Base-by-base conservation (phyloP, 2,888 invertebrate genomes). In the Drosophila falleni region DNA sequence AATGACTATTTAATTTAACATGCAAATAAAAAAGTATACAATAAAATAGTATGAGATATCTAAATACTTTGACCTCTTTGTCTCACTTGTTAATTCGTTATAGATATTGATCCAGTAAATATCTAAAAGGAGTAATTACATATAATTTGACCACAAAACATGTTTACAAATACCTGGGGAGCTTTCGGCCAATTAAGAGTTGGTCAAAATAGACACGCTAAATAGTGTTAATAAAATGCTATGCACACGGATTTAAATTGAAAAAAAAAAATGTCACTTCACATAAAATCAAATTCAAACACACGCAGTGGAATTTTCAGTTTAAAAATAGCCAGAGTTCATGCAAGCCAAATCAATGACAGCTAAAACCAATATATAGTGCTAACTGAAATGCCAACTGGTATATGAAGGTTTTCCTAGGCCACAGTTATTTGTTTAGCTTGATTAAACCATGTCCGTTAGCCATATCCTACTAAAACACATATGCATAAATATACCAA, bases 381-480 rank as follows among this genome's bases (percentile, higher is more conserved):
- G 31, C 33, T 23, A 49, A 60, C 47, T 59, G 10, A 39, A 55
- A 49, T 55, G 55, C 35, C 35, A 51, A 39, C 42, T 37, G 19
- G 37, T 13, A 39, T 54, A 15, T 41, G 16, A 19, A 33, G 23
- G 33, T 19, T 51, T 33, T 15, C 46, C 51, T 15, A 4, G 13
- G 35, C 46, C 41, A 53, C 46, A 61, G 64, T 41, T 72, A 68
- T 78, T 80, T 77, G 72, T 62, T 53, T 54, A 51, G 78, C 68
- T 60, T 78, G 78, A 80, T 78, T 78, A 64, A 72, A 68, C 78
- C 68, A 65, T 77, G 55, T 63, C 64, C 55, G 64, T 56, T 31
- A 33, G 56, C 68, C 37, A 63, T 68, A 68, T 63, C 46, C 67
- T 37, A 37, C 37, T 37, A 8, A n/a, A 37, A n/a, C 13, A 8